Evolutionary conservation across 1,140 invertebrate genomes (phyloP), one percentile per base, ranked within the genome.

Genomic region (Grapholita molesta): DNA sequence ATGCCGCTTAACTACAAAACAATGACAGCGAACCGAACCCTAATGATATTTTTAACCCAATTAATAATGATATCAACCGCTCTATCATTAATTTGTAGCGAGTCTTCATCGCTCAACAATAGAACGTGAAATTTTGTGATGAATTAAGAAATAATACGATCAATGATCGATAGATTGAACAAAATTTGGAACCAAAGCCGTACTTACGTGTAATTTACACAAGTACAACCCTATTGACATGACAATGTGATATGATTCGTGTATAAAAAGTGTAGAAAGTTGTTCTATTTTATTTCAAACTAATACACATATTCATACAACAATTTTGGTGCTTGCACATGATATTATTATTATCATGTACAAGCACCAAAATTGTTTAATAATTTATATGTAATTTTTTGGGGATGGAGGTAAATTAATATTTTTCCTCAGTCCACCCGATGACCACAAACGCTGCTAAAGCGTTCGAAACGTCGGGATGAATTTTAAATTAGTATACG

Each of bases 1-100:
- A 80, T 82, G 72, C 69, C 57, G 35, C 68, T 71, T 78, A 70
- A 15, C 52, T 70, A 73, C 61, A 24, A 66, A 70, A 66, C 67
- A 76, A 78, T 69, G 72, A 80, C 74, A 68, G 69, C 65, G 70
- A 68, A 68, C 65, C 53, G n/a, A 66, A 72, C 71, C 74, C 78
- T 82, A 85, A 86, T 75, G 75, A 86, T 81, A 71, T 77, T 79
- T 70, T 78, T 78, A 81, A 78, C 80, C 82, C 75, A 82, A 85
- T 85, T 82, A 85, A 87, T 87, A 79, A 87, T 79, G 77, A 81
- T 85, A 87, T 85, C 76, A 82, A 73, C 69, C 66, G 64, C 38
- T 71, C 35, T 74, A 80, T 82, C 80, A 85, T 88, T 82, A 88
- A 88, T 86, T 75, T 74, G 67, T 72, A 69, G 35, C 70, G 76